These are phyloP conservation scores for Caenorhabditis latens DNA, from an alignment of 1,140 invertebrate genomes.

Conservation along the genomic window DNA sequence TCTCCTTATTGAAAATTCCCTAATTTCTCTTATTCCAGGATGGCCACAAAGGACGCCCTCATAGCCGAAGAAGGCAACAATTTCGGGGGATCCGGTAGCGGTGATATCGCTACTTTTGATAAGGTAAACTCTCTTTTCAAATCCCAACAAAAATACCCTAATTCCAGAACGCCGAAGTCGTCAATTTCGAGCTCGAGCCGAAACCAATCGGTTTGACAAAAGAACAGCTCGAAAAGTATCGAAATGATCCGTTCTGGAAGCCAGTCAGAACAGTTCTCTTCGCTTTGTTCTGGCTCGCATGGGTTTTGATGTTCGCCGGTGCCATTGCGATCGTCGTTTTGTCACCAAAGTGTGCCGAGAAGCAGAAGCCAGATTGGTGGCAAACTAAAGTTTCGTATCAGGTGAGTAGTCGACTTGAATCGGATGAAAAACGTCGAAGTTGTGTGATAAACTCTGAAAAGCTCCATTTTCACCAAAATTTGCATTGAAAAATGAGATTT, in stretches of 20 bases:
- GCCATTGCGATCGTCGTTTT: conserved; percentile 77
- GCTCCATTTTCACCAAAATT: too few relatives aligned
- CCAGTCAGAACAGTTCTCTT: conserved; percentile 71
- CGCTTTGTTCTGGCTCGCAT: conserved; percentile 73
- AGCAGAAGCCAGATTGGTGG: conserved; percentile 70
- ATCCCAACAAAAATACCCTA: not conserved
- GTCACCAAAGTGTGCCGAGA: conserved; percentile 75
- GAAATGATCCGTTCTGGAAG: conserved; percentile 77
- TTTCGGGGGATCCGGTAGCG: not conserved
- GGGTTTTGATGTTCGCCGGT: conserved; percentile 75
- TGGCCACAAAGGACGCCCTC: conserved; percentile 52
- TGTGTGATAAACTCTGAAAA: too few relatives aligned
- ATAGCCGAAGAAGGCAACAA: conserved; percentile 50
- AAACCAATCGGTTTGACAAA: conserved; percentile 76
- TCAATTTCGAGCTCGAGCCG: conserved; percentile 69
- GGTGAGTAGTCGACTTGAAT: conserved; percentile 26
- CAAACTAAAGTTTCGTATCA: conserved; percentile 73
- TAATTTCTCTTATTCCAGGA: not conserved
- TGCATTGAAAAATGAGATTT: too few relatives aligned
- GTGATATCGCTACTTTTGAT: conserved; percentile 30
- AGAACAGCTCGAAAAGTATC: conserved; percentile 76
- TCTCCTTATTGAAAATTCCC: not conserved
- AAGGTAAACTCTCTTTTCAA: not conserved
- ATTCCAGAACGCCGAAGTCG: conserved; percentile 70
- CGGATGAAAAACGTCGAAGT: too few relatives aligned